A percentile compares a stretch with the other conserved stretches of the same genome.
These are phyloP conservation scores for Euschistus heros DNA, from an alignment of 1,140 invertebrate species.

Conservation along the genomic window DNA sequence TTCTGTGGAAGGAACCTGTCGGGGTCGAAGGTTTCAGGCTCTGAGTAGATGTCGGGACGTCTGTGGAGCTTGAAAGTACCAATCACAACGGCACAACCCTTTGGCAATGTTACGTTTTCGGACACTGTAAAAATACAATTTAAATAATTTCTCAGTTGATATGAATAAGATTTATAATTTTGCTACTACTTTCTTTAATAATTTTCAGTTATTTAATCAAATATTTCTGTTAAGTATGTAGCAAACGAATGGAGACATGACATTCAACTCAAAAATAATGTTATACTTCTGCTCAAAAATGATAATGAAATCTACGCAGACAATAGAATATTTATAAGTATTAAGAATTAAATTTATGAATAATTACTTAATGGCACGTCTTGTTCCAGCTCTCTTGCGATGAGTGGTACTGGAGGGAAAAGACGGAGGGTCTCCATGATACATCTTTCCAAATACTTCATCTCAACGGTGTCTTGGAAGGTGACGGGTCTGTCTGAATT, in stretches of 20 bases:
- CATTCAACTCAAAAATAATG: too few species aligned
- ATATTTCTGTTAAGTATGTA: too few species aligned
- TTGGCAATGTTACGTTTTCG: too few species aligned
- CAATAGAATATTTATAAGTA: too few species aligned
- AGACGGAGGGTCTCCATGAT: constrained; percentile 63
- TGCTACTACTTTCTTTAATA: too few species aligned
- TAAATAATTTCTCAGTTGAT: too few species aligned
- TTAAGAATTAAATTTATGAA: background rate
- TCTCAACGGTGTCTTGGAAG: constrained; percentile 67
- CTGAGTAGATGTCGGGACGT: constrained; percentile 61
- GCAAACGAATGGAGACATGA: too few species aligned
- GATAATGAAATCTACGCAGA: too few species aligned
- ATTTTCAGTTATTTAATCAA: too few species aligned
- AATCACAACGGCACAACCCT: constrained; percentile 54
- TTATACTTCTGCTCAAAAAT: too few species aligned
- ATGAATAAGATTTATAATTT: too few species aligned
- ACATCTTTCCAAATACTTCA: constrained; percentile 74
- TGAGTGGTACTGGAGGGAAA: constrained; percentile 70
- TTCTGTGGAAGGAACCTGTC: constrained; percentile 84
- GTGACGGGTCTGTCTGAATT: constrained; percentile 60
- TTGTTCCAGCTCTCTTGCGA: constrained; percentile 58
- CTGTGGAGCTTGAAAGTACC: constrained; percentile 63
- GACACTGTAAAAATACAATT: too few species aligned
- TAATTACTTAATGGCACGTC: constrained; percentile 51
- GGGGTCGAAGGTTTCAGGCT: constrained; percentile 78